Evolutionary conservation across 2,797 vertebrate species (phyloP).

Genomic region (Chrysolophus pictus): DNA sequence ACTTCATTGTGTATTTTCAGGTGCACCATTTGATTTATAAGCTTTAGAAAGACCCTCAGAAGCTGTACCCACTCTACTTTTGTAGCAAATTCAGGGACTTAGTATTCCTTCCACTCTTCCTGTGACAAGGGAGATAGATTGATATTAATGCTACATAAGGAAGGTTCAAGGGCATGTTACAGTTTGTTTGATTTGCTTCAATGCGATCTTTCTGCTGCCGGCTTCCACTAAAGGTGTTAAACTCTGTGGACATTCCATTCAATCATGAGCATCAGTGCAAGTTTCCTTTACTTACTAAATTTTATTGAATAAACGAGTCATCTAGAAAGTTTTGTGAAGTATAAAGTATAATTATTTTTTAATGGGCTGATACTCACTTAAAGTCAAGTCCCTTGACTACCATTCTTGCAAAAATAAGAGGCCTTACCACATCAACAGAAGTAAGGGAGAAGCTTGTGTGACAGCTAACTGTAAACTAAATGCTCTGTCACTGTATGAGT

Average conservation of each 20-base stretch:
- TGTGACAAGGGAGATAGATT: conserved; percentile 19
- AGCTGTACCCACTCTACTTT: neutral
- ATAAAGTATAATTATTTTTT: neutral
- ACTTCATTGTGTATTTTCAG: conserved; percentile 19
- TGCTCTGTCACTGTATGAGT: neutral
- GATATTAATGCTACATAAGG: neutral
- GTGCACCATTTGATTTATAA: neutral
- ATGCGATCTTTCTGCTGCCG: neutral
- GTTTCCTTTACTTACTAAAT: conserved; percentile 9
- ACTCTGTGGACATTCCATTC: neutral
- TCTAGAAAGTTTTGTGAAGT: neutral
- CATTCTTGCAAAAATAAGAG: neutral
- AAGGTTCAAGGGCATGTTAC: neutral
- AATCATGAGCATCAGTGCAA: neutral
- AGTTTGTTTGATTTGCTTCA: conserved; percentile 2
- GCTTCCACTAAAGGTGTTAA: neutral
- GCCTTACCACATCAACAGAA: neutral
- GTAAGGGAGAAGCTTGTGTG: neutral
- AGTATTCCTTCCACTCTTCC: neutral
- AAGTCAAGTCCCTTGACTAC: neutral
- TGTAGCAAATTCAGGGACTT: neutral
- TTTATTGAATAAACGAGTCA: conserved; percentile 3
- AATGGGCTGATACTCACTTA: neutral
- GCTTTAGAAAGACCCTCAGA: neutral
- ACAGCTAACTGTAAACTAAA: neutral